Conservation (phyloP, 2,888 invertebrate species). For the Drosophila austrosaltans region DNA sequence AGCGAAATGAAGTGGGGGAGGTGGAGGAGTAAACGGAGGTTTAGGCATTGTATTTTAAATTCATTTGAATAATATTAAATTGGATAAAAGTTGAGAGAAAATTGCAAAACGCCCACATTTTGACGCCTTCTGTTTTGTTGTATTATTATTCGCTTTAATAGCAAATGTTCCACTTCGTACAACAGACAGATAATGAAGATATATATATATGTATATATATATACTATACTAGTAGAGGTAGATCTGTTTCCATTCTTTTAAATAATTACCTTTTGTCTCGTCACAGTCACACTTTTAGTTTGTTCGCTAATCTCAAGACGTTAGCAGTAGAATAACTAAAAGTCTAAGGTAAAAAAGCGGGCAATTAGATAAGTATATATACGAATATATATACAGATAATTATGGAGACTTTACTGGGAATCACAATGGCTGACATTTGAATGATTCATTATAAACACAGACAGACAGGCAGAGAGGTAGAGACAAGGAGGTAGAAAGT, state of each 20-base stretch:
- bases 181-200: not conserved
- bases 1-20: constrained; percentile 14
- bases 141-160: not conserved
- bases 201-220: too few species aligned
- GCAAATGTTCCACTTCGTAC: not conserved
- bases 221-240: too few species aligned
- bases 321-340: too few species aligned
- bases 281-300: not conserved
- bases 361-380: not conserved
- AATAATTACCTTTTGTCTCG: not conserved
- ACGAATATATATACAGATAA: not conserved
- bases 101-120: not conserved
- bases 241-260: not conserved
- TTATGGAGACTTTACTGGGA: not conserved
- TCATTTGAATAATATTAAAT: constrained; percentile 24
- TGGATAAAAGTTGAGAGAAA: not conserved
- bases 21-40: not conserved
- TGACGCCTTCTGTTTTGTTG: constrained; percentile 5
- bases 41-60: constrained; percentile 3
- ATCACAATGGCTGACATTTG: constrained; percentile 1
- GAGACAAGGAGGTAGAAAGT: not conserved
- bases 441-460: constrained; percentile 1
- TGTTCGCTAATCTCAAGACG: not conserved
- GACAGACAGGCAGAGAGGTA: too few species aligned
- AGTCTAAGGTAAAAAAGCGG: too few species aligned